These are phyloP conservation scores for Pterophyllum scalare DNA, from an alignment of 2,113 vertebrate species.

Conservation along the genomic window DNA sequence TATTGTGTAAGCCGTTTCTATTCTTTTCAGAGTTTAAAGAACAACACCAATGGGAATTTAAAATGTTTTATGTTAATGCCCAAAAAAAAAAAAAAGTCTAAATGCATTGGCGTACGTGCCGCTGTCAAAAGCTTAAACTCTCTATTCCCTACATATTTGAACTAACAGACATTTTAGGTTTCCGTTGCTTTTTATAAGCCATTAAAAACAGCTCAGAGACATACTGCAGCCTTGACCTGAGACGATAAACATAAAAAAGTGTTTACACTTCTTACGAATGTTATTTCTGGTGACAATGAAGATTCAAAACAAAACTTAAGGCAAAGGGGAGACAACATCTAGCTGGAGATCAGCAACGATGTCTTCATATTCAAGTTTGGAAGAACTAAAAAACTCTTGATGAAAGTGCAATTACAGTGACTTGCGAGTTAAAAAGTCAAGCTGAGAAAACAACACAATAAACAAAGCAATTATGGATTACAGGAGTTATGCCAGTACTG, in stretches of 20 bases:
- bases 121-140: conserved; percentile 32
- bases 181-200: conserved; percentile 44
- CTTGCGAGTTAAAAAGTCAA: conserved; percentile 45
- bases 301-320: conserved; percentile 64
- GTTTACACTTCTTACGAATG: conserved; percentile 65
- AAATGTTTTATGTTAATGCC: not conserved
- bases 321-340: conserved; percentile 56
- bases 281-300: conserved; percentile 69
- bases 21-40: not conserved
- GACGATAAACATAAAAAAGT: conserved; percentile 63
- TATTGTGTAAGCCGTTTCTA: not conserved
- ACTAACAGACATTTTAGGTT: conserved; percentile 26
- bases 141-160: conserved; percentile 30
- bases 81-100: not conserved
- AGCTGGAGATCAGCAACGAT: conserved; percentile 28
- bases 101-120: conserved; percentile 4
- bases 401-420: conserved; percentile 41
- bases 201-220: conserved; percentile 51
- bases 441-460: conserved; percentile 47
- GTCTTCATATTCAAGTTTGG: conserved; percentile 31
- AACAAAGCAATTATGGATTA: conserved; percentile 48
- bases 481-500: not conserved
- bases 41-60: not conserved
- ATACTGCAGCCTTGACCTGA: conserved; percentile 51
- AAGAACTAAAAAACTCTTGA: conserved; percentile 37